A percentile compares a stretch with the other conserved stretches of the same genome.
These are phyloP conservation scores for Engraulis encrasicolus DNA, from an alignment of 2,113 vertebrate genomes.

Conservation along the genomic window DNA sequence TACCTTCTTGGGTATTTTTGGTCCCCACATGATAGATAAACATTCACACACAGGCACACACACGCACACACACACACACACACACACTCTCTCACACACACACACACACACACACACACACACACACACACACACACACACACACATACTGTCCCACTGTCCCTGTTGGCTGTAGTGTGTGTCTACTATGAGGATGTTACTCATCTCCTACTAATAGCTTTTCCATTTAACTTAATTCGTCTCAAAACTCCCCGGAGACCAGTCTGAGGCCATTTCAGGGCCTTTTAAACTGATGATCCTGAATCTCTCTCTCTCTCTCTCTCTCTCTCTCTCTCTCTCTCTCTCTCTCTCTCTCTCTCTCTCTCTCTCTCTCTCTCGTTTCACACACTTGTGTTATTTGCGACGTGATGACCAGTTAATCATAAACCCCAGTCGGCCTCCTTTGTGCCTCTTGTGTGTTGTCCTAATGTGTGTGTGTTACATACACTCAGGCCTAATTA, in stretches of 20 bases:
- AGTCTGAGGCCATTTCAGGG: conserved; percentile 17
- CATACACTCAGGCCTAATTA: conserved; percentile 28
- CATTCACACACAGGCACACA: no score
- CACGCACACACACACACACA: background rate
- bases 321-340: background rate
- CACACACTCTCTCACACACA: background rate
- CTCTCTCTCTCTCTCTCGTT: background rate
- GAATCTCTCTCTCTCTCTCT: background rate
- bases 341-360: background rate
- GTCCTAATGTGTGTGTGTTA: conserved; percentile 40
- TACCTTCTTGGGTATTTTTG: no score
- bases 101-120: background rate
- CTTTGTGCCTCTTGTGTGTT: conserved; percentile 16
- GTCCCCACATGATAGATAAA: no score
- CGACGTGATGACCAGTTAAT: conserved; percentile 24
- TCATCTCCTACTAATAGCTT: conserved; percentile 52
- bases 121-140: background rate
- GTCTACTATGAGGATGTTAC: conserved; percentile 41
- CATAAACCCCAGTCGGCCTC: conserved; percentile 22
- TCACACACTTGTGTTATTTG: no score
- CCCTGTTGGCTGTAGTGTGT: background rate
- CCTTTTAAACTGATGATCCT: background rate
- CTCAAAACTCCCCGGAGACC: conserved; percentile 46
- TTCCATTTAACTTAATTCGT: conserved; percentile 56
- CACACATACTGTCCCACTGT: background rate